phyloP scores from a whole-genome alignment of 2,113 vertebrate species.

The Dermatemys mawii region DNA sequence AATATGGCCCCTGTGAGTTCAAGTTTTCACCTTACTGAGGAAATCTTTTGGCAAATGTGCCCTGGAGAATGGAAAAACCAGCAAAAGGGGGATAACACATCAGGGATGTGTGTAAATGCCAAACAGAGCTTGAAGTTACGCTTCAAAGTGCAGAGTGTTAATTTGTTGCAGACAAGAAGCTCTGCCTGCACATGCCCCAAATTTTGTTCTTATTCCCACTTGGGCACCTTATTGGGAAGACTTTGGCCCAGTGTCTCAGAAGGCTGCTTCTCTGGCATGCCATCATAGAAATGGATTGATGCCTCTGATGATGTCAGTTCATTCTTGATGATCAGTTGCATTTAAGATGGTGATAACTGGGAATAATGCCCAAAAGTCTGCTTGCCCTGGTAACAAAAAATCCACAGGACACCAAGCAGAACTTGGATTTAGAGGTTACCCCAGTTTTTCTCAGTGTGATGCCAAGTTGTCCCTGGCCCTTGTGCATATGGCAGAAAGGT shows the following conservation, averaged over 20 bases:
- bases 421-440: neutral
- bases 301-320: neutral
- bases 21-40: neutral
- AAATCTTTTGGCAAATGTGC: neutral
- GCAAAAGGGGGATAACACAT: no score
- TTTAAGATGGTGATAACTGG: neutral
- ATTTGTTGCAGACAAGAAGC: no score
- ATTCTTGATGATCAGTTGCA: neutral
- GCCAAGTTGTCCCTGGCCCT: neutral
- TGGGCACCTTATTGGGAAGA: neutral
- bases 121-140: no score
- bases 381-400: neutral
- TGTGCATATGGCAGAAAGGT: neutral
- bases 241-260: neutral
- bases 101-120: no score
- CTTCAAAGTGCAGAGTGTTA: no score
- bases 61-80: neutral
- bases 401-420: neutral
- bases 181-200: no score
- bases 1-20: neutral
- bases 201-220: no score
- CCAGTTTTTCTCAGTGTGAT: neutral
- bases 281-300: neutral
- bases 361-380: no score
- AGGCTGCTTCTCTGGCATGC: neutral